These are phyloP conservation scores for Mesorhabditis belari DNA, from an alignment of 2,888 invertebrate genomes.

Conservation along the genomic window DNA sequence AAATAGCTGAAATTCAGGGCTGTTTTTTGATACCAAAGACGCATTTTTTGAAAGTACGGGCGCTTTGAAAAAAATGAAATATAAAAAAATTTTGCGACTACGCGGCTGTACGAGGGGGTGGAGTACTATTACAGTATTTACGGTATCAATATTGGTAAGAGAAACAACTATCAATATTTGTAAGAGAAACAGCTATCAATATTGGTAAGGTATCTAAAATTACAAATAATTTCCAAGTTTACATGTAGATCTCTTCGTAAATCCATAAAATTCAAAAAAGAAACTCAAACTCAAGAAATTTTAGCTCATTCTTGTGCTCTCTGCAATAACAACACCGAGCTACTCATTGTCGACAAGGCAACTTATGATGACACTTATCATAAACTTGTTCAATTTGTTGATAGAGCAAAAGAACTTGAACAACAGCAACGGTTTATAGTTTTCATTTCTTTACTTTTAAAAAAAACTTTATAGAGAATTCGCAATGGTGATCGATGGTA, in stretches of 20 bases:
- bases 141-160: too few species aligned
- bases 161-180: not conserved
- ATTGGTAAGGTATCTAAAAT: too few species aligned
- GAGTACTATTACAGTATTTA: too few species aligned
- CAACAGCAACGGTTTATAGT: constrained; percentile 11
- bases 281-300: not conserved
- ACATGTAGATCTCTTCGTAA: not conserved
- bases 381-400: constrained; percentile 33
- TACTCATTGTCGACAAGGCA: constrained; percentile 43
- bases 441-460: not conserved
- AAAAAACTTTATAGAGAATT: constrained; percentile 67
- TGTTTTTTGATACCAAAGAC: too few species aligned
- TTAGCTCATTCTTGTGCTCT: constrained; percentile 49
- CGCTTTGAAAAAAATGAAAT: too few species aligned
- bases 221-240: not conserved
- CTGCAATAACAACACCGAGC: constrained; percentile 23
- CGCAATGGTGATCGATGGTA: constrained; percentile 87
- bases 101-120: too few species aligned
- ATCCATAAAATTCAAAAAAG: not conserved
- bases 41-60: too few species aligned
- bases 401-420: constrained; percentile 20
- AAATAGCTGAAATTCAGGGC: too few species aligned
- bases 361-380: constrained; percentile 42
- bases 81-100: too few species aligned
- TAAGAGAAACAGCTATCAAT: not conserved